Evolutionary conservation across 2,797 vertebrate species (phyloP), one percentile per base, ranked within the genome.

Genomic region (Coilia nasus): DNA sequence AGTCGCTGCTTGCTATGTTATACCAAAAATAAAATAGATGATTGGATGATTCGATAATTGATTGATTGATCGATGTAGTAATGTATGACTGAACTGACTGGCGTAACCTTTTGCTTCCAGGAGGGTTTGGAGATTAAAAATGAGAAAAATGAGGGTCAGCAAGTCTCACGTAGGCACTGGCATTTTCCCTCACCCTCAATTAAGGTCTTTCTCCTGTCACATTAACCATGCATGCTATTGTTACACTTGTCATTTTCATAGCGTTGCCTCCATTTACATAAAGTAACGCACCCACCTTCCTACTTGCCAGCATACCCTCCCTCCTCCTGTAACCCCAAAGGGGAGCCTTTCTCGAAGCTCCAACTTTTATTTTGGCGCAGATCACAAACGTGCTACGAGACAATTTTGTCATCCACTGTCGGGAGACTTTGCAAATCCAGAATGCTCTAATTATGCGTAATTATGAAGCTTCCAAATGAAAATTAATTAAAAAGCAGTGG

Each of bases 401-500:
- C 71, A 78, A 44, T 78, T 19, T 78, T 44, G 31, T 41, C 71
- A 71, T 78, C 71, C 31, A 10, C 71, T 78, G 71, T 41, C 2
- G 71, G 71, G 71, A 78, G 71, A 78, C 67, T 78, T 78, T 54
- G 35, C 71, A 57, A 78, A 44, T 78, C 64, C 28, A 17, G 4
- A 71, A 64, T 81, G 46, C 54, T 84, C 85, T 85, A 84, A 81
- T 86, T 78, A 75, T 31, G 15, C 23, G 15, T 83, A 85, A 83
- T 87, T 62, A 82, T 2, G 75, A 15, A 19, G 62, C 46, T 86
- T 87, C 47, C 14, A 84, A 85, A 11, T 47, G 62, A 83, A 47
- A 82, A 87, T 83, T 81, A 89, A 88, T 83, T 2, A 85, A 46
- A 82, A 83, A 83, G 6, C 23, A 44, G 3, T 10, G 23, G 47